Conservation (phyloP, 1,140 invertebrate species). For the Pygmarrhopalites habei region DNA sequence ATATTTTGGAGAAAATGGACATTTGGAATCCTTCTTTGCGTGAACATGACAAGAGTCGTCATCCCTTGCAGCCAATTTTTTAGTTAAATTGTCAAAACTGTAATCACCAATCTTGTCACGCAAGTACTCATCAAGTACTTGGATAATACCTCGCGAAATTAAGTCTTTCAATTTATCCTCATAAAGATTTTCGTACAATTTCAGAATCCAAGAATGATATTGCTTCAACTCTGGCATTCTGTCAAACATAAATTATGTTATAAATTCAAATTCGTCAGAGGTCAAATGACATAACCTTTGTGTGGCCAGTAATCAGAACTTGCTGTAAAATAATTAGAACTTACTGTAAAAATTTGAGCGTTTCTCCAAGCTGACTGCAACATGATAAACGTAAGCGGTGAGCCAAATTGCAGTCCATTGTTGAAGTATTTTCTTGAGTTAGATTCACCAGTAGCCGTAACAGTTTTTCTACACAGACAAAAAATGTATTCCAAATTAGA, state of each 20-base stretch:
- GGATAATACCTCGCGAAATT: neutral
- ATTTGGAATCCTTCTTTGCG: neutral
- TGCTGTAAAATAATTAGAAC: too few relatives aligned
- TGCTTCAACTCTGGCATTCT: neutral
- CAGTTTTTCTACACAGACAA: neutral
- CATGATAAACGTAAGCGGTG: neutral
- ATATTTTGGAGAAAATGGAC: constrained; percentile 6
- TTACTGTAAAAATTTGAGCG: constrained; percentile 5
- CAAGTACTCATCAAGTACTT: neutral
- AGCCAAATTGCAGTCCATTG: neutral
- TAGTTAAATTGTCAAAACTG: neutral
- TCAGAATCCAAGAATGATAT: constrained; percentile 2
- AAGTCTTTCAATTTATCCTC: constrained; percentile 12
- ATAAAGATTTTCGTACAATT: constrained; percentile 9
- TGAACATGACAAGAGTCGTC: neutral
- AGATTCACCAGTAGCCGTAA: neutral
- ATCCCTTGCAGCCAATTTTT: neutral
- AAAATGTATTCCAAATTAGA: too few relatives aligned
- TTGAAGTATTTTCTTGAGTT: neutral
- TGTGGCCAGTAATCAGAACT: too few relatives aligned
- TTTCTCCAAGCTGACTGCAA: neutral
- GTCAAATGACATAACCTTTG: too few relatives aligned
- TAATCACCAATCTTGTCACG: neutral
- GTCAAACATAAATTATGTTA: too few relatives aligned
- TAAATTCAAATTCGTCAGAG: too few relatives aligned